These are phyloP conservation scores for Corvus cornix DNA, from an alignment of 2,113 vertebrate genomes.

Conservation along the genomic window DNA sequence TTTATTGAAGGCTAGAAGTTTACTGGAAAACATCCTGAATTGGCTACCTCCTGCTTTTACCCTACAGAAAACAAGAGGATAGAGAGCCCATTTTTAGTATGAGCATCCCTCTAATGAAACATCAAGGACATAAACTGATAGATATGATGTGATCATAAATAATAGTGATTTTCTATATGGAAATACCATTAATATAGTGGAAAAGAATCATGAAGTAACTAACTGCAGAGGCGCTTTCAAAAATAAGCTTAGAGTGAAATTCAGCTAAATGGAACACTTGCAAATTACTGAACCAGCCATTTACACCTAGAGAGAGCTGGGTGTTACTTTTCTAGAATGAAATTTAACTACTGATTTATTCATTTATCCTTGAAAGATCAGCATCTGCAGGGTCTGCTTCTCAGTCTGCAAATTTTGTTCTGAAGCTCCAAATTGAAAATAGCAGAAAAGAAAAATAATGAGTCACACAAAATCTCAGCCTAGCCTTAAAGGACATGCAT, in stretches of 20 bases:
- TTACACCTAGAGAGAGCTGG: background rate
- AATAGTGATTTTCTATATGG: background rate
- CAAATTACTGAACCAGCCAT: background rate
- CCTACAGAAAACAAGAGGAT: background rate
- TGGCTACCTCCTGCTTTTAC: background rate
- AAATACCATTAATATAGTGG: background rate
- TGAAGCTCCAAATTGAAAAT: background rate
- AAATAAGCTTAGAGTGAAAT: background rate
- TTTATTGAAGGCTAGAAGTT: background rate
- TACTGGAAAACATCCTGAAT: background rate
- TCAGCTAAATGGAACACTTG: background rate
- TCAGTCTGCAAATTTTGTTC: background rate
- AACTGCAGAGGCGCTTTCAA: background rate
- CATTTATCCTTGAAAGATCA: background rate
- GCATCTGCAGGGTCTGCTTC: background rate
- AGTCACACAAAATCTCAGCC: background rate
- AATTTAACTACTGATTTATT: constrained; percentile 9
- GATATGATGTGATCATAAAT: background rate
- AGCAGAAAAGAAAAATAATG: background rate
- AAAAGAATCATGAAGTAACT: background rate
- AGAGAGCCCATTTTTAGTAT: background rate
- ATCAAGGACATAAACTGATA: background rate
- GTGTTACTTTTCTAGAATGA: background rate
- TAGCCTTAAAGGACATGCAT: background rate
- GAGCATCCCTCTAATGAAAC: background rate